Evolutionary conservation across 1,140 invertebrate genomes (phyloP).

Genomic region (Apolygus lucorum): DNA sequence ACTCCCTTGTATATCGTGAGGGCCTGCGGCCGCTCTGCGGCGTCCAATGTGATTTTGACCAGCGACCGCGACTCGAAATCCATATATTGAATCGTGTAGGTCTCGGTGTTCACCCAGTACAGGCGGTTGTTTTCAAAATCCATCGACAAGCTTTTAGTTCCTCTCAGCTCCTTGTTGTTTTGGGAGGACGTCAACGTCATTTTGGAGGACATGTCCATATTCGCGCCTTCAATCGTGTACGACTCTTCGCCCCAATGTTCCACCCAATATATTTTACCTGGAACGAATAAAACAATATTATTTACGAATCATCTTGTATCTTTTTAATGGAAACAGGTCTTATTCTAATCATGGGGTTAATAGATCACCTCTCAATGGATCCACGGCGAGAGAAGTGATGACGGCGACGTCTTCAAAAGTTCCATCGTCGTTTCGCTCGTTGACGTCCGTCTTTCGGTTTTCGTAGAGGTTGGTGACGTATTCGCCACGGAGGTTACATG

Average conservation of each 20-base stretch:
- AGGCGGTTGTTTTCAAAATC: slow-evolving; percentile 52
- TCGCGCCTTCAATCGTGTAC: slow-evolving; percentile 50
- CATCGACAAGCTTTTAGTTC: slow-evolving; percentile 43
- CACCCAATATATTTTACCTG: slow-evolving; percentile 55
- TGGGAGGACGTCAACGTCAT: slow-evolving; percentile 40
- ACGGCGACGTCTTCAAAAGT: background rate
- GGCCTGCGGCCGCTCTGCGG: slow-evolving; percentile 41
- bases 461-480: slow-evolving; percentile 45
- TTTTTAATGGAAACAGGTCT: no score
- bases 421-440: background rate
- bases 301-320: no score
- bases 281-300: no score
- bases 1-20: slow-evolving; percentile 48
- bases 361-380: no score
- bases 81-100: slow-evolving; percentile 55
- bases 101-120: slow-evolving; percentile 59
- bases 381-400: slow-evolving; percentile 47
- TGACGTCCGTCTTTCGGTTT: background rate
- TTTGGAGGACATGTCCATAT: slow-evolving; percentile 54
- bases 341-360: no score
- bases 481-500: slow-evolving; percentile 62
- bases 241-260: no score
- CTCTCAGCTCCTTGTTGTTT: slow-evolving; percentile 20
- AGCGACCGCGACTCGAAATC: slow-evolving; percentile 45
- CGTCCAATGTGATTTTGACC: slow-evolving; percentile 39